A percentile compares a stretch with the other conserved stretches of the same genome.
These are phyloP conservation scores for Hydrocynus forskahlii DNA, from an alignment of 2,797 vertebrate genomes.

Conservation along the genomic window DNA sequence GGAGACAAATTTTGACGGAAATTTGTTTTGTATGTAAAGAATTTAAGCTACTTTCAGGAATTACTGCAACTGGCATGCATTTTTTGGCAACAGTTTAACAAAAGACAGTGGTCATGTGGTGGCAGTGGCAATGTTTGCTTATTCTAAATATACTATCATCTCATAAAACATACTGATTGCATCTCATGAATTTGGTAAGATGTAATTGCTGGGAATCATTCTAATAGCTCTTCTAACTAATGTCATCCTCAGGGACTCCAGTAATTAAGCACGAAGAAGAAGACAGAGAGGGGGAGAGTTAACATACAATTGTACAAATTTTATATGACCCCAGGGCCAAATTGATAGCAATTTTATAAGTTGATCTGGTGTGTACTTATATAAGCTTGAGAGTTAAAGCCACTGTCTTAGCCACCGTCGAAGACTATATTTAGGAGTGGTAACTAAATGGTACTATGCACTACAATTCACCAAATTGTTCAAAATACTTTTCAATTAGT, in stretches of 20 bases:
- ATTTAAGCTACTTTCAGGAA: background rate
- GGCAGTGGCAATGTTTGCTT: background rate
- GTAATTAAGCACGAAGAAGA: constrained; percentile 89
- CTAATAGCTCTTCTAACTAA: constrained; percentile 9
- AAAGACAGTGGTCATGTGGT: background rate
- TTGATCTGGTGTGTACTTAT: constrained; percentile 50
- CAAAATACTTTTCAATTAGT: background rate
- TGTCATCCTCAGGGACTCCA: constrained; percentile 80
- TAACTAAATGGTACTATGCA: constrained; percentile 16
- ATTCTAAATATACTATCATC: background rate
- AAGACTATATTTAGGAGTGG: background rate
- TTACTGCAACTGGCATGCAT: background rate
- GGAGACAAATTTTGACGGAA: background rate
- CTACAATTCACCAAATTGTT: background rate
- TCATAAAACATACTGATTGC: background rate
- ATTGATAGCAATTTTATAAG: constrained; percentile 51
- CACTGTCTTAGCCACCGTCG: constrained; percentile 20
- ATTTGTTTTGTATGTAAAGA: background rate
- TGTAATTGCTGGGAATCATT: background rate
- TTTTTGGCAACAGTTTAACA: background rate
- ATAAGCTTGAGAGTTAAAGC: constrained; percentile 10
- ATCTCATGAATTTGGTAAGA: no score
- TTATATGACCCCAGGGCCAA: constrained; percentile 48
- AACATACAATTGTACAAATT: constrained; percentile 61
- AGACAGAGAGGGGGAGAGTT: constrained; percentile 81